Conservation (phyloP, 2,113 vertebrate species). For the Ciconia maguari region DNA sequence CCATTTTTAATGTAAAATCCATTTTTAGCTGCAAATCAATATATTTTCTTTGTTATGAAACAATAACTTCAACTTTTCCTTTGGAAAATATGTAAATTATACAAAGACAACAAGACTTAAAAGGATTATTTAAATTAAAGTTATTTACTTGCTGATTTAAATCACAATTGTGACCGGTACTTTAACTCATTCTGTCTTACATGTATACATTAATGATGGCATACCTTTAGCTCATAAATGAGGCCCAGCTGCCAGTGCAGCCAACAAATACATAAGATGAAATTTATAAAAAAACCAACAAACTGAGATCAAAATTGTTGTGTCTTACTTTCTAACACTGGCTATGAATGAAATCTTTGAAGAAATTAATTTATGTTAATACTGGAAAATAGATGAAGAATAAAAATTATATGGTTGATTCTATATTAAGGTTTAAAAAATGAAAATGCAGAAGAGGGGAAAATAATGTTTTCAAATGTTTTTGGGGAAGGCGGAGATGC, state of each 20-base stretch:
- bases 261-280: background rate
- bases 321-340: background rate
- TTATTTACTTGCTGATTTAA: background rate
- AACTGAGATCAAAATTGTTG: background rate
- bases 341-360: slow-evolving; percentile 29
- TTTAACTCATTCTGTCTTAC: background rate
- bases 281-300: background rate
- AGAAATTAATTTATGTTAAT: slow-evolving; percentile 19
- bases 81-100: background rate
- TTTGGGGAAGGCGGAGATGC: background rate
- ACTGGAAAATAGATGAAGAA: slow-evolving; percentile 20
- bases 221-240: background rate
- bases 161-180: background rate
- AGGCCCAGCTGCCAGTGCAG: background rate
- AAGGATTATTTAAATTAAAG: background rate
- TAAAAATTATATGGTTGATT: background rate
- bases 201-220: background rate
- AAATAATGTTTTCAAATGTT: background rate
- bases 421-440: background rate
- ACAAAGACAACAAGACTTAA: background rate
- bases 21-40: background rate
- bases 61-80: background rate
- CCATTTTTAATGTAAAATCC: background rate
- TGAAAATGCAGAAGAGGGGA: background rate
- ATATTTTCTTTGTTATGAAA: background rate